Base-by-base conservation (phyloP, 2,113 vertebrate genomes). In the Cervus canadensis region DNA sequence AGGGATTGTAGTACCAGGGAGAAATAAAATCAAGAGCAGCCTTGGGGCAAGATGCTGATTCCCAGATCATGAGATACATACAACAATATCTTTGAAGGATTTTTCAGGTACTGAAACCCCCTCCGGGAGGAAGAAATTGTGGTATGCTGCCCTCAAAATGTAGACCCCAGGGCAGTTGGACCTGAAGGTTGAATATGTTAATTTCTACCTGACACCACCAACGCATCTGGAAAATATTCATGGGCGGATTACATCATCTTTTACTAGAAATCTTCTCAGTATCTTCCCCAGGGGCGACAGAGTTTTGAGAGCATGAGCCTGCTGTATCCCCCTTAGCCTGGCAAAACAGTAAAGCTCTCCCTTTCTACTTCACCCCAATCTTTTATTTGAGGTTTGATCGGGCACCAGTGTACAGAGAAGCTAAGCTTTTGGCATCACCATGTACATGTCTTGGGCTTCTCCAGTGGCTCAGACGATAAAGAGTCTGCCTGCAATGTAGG, bases 191-290 rank as follows among this genome's bases (percentile, higher is more conserved):
- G 36, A 40, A 36, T 23, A 74, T 0, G 0, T 40, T 23, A 25
- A 40, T 40, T 74, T 40, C 67, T 74, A 74, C 0, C 11, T 74
- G 21, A 74, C 67, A 74, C 19, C 67, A 74, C 36, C 67, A 74
- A 23, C 6, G 11, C 21, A 40, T 74, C 30, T 40, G 67, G 36
- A 74, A 40, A 74, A 40, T 74, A 11, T 40, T 25, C 67, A 74
- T 1, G 0, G 40, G n/a, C 36, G 1, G 2, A 25, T 40, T 11
- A 12, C 21, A 74, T 7, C 67, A 2, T 40, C 0, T 74, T 0
- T 40, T 74, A 74, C 21, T 74, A 74, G 9, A 74, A 74, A 74
- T 25, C 11, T 74, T 74, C 19, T 74, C 21, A 25, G 10, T 40
- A 40, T 40, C 23, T 74, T 74, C 11, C 67, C 1, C 0, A 74